These are phyloP conservation scores for Conus ventricosus DNA, from an alignment of 1,140 invertebrate species.

Conservation along the genomic window DNA sequence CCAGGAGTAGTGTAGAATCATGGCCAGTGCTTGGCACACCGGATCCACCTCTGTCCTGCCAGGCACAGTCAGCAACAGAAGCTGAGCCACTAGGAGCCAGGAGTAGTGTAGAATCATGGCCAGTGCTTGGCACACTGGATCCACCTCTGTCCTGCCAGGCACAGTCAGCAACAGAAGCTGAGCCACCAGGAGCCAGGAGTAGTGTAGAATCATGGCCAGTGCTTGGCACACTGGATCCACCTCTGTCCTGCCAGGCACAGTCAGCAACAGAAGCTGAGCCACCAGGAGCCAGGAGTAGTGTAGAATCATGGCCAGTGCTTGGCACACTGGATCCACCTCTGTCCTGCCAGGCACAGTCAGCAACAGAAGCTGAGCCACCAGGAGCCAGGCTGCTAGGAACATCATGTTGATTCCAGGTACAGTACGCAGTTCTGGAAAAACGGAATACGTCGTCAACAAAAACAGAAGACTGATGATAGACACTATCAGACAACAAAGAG, in stretches of 20 bases:
- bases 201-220: conserved; percentile 88
- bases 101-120: conserved; percentile 91
- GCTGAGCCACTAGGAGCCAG: conserved; percentile 79
- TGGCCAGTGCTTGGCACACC: conserved; percentile 78
- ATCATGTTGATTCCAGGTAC: conserved; percentile 61
- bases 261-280: conserved; percentile 46
- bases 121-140: conserved; percentile 73
- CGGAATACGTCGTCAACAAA: conserved; percentile 53
- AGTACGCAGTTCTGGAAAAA: conserved; percentile 53
- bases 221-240: conserved; percentile 62
- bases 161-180: conserved; percentile 86
- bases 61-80: conserved; percentile 20
- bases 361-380: conserved; percentile 52
- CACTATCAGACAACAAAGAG: conserved; percentile 37
- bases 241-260: background rate
- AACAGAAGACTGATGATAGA: conserved; percentile 53
- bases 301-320: conserved; percentile 83
- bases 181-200: conserved; percentile 96
- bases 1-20: conserved; percentile 86
- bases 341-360: background rate
- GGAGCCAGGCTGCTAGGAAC: conserved; percentile 49
- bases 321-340: conserved; percentile 60
- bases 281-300: conserved; percentile 82
- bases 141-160: conserved; percentile 5
- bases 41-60: conserved; percentile 9